Base-by-base conservation (phyloP, 92 coral and sea anemone species). In the Bergia sp. region DNA sequence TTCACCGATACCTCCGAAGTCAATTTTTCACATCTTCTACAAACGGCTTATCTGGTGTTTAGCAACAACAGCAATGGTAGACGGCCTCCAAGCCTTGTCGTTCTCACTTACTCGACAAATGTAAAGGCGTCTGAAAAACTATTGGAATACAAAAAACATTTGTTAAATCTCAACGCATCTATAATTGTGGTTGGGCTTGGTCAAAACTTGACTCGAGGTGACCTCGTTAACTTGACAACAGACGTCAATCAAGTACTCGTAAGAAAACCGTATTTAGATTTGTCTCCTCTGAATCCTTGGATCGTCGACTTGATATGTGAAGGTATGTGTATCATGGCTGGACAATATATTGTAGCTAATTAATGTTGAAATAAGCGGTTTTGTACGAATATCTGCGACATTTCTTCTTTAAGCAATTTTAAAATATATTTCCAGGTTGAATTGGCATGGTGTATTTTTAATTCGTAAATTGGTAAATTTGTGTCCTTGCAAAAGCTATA, bases 141-240 rank as follows among this genome's bases (percentile, higher is more conserved):
- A 0, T 2, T 1, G 5, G 2, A 82, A 1, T 4, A 41, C 77
- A 82, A 82, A 21, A 10, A 82, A 40, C 64, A 12, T 2, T 23
- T 65, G 77, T 66, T 41, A 66, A n/a, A 40, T 21, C 77, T 82
- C 16, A 29, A 12, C 36, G 76, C 66, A 64, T 66, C 76, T 65
- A 82, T 82, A 82, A 66, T 66, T 18, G 86, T 82, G 74, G 86
- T 82, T 40, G 11, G 36, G 9, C 16, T 65, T 82, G 74, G 3
- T 21, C 2, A 0, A 40, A 10, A 82, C 38, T 4, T 12, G 5
- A 38, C 21, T 44, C 37, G 7, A 42, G 10, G 58, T 23, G 38
- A 65, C 47, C 29, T 13, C 0, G 47, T 1, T 4, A 11, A 3
- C 0, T 66, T 82, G 38, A 43, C 76, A 55, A 82, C 7, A 41